These are phyloP conservation scores for Nixonia krombeini DNA, from an alignment of 1,140 invertebrate species.

Conservation along the genomic window DNA sequence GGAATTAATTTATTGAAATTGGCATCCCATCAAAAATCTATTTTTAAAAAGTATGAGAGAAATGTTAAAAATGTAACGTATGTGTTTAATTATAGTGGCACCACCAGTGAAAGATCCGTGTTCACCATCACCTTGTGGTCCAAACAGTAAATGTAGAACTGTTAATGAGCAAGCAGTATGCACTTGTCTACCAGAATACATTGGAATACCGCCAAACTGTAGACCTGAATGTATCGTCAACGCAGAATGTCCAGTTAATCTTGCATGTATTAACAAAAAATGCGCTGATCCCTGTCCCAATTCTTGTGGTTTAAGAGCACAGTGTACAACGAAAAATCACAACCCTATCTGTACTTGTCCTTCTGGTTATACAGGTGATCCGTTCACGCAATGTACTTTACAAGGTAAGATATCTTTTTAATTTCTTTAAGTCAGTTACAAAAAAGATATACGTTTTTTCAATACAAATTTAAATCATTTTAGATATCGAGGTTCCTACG, in stretches of 20 bases:
- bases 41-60: too few relatives aligned
- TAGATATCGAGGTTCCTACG: slow-evolving; percentile 71
- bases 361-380: slow-evolving; percentile 82
- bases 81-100: background rate
- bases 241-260: slow-evolving; percentile 78
- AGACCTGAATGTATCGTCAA: slow-evolving; percentile 82
- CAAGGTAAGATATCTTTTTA: too few relatives aligned
- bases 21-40: too few relatives aligned
- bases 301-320: slow-evolving; percentile 80
- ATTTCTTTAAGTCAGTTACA: too few relatives aligned
- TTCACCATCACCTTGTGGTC: slow-evolving; percentile 83
- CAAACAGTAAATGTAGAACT: slow-evolving; percentile 81
- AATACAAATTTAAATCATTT: too few relatives aligned
- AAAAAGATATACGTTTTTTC: too few relatives aligned
- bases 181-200: slow-evolving; percentile 80
- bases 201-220: slow-evolving; percentile 84
- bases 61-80: too few relatives aligned
- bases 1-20: too few relatives aligned
- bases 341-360: slow-evolving; percentile 84
- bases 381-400: slow-evolving; percentile 72
- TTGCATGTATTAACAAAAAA: slow-evolving; percentile 82
- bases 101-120: slow-evolving; percentile 69
- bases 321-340: slow-evolving; percentile 82
- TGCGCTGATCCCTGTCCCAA: slow-evolving; percentile 84
- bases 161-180: slow-evolving; percentile 78